Evolutionary conservation across 2,797 vertebrate genomes (phyloP), one percentile per base, ranked within the genome.

Genomic region (Sebastes oblongus): DNA sequence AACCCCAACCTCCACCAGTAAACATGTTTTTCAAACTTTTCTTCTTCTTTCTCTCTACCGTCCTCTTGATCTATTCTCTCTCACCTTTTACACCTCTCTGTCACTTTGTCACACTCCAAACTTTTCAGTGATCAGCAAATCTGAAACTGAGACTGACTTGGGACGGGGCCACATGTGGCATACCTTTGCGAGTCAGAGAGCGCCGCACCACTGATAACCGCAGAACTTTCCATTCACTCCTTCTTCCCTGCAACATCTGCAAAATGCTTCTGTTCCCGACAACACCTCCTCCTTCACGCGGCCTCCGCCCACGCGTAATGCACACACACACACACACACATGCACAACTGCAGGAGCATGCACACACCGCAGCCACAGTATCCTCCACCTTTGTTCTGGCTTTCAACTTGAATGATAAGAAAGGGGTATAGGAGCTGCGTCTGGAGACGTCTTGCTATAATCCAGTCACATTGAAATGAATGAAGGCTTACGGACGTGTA

Each of bases 21-120:
- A 97, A 98, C 97, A 97, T 97, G 96, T 97, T 98, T 97, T 97
- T 96, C 96, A 95, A 95, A 94, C 93, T 93, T 94, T 80, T 84
- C 77, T 74, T 77, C 68, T 10, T 36, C 39, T 46, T 52, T 55
- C 56, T 39, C 42, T 78, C 46, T 52, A 27, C 29, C 54, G 64
- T 27, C 29, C 52, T 77, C n/a, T 46, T 61, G n/a, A 75, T 86
- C 74, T 66, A 76, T 50, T 10, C 61, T 55, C n/a, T 58, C 56
- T 68, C 76, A 66, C 59, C 67, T 67, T 80, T 69, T 65, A 24
- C 58, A 72, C 62, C 32, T 66, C 25, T 74, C 25, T 54, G 56
- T 68, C 72, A 69, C 55, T 80, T 70, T 56, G 55, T 39, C 72
- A 25, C 20, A 27, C 20, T 46, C 14, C 32, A 66, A 75, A 87